These are phyloP conservation scores for Bambusicola thoracicus DNA, from an alignment of 2,113 vertebrate species.

Conservation along the genomic window DNA sequence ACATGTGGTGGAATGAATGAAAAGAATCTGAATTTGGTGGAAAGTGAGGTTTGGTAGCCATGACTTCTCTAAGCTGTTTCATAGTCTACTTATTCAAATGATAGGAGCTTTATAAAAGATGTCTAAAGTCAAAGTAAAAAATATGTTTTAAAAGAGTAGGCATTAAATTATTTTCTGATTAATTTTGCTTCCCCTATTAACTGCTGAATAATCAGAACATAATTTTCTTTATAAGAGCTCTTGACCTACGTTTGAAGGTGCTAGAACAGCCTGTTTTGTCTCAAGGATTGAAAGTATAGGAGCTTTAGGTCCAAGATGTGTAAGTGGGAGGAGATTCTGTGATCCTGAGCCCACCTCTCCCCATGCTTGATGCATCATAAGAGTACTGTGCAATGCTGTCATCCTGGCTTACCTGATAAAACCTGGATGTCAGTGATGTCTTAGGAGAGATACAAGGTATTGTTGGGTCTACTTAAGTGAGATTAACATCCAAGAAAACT, in stretches of 20 bases:
- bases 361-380: neutral
- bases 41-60: neutral
- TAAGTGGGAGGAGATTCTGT: neutral
- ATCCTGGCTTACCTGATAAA: neutral
- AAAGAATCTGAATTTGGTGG: neutral
- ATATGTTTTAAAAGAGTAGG: neutral
- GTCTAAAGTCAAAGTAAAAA: neutral
- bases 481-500: neutral
- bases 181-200: neutral
- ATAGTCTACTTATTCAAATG: neutral
- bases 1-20: neutral
- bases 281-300: neutral
- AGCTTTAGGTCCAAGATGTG: neutral
- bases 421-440: neutral
- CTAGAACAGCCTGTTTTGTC: neutral
- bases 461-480: neutral
- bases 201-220: neutral
- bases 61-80: neutral
- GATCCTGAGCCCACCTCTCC: neutral
- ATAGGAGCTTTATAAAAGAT: neutral
- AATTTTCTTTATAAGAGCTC: neutral
- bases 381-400: neutral
- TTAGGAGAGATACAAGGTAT: neutral
- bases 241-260: neutral
- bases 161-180: neutral